These are phyloP conservation scores for Drosophila diplacantha DNA, from an alignment of 2,888 invertebrate species.

Conservation along the genomic window DNA sequence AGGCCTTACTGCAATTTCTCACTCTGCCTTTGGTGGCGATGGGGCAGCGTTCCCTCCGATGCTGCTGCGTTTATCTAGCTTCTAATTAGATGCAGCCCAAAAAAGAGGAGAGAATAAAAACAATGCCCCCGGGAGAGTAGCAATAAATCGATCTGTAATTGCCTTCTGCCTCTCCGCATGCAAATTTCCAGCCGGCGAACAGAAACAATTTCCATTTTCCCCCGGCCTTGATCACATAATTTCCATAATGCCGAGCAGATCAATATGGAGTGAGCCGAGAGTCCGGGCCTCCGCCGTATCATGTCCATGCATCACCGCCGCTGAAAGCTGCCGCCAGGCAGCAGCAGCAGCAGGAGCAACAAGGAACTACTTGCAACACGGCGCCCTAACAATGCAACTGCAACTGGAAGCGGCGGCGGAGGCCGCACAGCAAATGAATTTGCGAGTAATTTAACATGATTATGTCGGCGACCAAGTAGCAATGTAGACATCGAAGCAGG, in stretches of 20 bases:
- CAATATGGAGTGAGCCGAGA: slow-evolving; percentile 68
- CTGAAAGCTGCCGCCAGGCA: slow-evolving; percentile 54
- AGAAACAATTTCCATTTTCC: slow-evolving; percentile 73
- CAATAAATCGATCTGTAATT: slow-evolving; percentile 72
- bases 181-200: slow-evolving; percentile 37
- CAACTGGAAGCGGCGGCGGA: slow-evolving; percentile 34
- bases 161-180: slow-evolving; percentile 42
- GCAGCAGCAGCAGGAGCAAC: slow-evolving; percentile 24
- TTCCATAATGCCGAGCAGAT: slow-evolving; percentile 68
- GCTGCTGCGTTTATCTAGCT: slow-evolving; percentile 35
- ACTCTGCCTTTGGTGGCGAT: slow-evolving; percentile 26
- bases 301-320: slow-evolving; percentile 60
- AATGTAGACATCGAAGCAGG: slow-evolving; percentile 64
- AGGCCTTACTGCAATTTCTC: slow-evolving; percentile 23
- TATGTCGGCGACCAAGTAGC: slow-evolving; percentile 72
- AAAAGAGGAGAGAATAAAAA: slow-evolving; percentile 27
- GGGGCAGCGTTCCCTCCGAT: background rate
- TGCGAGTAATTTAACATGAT: slow-evolving; percentile 76
- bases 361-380: slow-evolving; percentile 27
- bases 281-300: slow-evolving; percentile 36
- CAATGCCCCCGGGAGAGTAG: slow-evolving; percentile 48
- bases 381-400: slow-evolving; percentile 62
- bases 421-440: slow-evolving; percentile 74
- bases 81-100: slow-evolving; percentile 37
- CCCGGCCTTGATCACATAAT: slow-evolving; percentile 76